These are phyloP conservation scores for Trinectes maculatus DNA, from an alignment of 2,113 vertebrate genomes.

Conservation along the genomic window DNA sequence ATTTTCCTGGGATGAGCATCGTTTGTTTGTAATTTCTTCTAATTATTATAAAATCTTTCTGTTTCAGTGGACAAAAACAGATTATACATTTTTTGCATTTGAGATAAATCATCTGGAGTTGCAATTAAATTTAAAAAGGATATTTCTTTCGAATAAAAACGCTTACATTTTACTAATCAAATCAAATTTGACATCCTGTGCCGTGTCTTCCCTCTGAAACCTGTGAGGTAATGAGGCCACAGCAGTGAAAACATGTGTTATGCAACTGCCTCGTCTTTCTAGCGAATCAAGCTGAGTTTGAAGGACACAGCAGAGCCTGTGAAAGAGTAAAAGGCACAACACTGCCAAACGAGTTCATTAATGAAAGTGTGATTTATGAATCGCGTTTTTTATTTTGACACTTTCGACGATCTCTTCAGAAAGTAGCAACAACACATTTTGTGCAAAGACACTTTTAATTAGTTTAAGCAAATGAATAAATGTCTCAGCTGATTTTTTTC, in stretches of 20 bases:
- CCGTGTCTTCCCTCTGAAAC: slow-evolving; percentile 17
- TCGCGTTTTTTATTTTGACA: slow-evolving; percentile 45
- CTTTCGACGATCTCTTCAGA: slow-evolving; percentile 60
- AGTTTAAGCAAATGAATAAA: slow-evolving; percentile 59
- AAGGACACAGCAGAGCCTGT: slow-evolving; percentile 52
- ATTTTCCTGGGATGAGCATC: slow-evolving; percentile 9
- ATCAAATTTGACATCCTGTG: slow-evolving; percentile 16
- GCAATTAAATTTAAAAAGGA: neutral
- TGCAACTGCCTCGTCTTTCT: slow-evolving; percentile 22
- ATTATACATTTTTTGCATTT: neutral
- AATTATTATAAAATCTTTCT: neutral
- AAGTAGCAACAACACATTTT: slow-evolving; percentile 66
- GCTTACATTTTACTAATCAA: slow-evolving; percentile 11
- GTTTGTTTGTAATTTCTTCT: slow-evolving; percentile 5
- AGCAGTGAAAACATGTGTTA: slow-evolving; percentile 31
- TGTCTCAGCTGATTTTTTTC: slow-evolving; percentile 54
- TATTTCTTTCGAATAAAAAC: slow-evolving; percentile 19
- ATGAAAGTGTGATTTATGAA: slow-evolving; percentile 57
- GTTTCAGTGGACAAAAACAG: neutral
- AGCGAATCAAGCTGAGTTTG: slow-evolving; percentile 39
- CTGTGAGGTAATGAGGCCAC: slow-evolving; percentile 56
- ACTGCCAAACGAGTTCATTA: slow-evolving; percentile 59
- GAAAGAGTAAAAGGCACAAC: slow-evolving; percentile 39
- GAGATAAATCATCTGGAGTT: slow-evolving; percentile 1
- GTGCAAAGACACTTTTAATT: slow-evolving; percentile 73